These are phyloP conservation scores for Anguilla marmorata DNA, from an alignment of 2,797 vertebrate species.

Conservation along the genomic window DNA sequence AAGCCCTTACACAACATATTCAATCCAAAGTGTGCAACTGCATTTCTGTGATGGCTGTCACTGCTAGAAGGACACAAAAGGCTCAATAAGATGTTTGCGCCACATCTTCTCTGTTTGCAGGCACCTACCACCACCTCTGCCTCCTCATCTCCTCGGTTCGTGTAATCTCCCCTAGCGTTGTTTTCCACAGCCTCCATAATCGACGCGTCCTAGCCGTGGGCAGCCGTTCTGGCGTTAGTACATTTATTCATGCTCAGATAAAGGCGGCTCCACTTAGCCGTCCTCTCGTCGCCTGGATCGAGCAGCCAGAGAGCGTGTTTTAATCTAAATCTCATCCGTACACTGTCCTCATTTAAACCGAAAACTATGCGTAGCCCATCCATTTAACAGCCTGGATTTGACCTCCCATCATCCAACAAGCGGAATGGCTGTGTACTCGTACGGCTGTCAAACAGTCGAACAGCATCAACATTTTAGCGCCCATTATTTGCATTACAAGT, in stretches of 20 bases:
- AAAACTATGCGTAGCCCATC: not conserved
- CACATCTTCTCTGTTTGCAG: not conserved
- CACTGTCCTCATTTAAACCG: not conserved
- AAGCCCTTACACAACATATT: not conserved
- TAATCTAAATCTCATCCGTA: constrained; percentile 26
- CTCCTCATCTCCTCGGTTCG: not conserved
- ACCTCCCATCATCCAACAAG: not conserved
- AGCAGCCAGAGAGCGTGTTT: not conserved
- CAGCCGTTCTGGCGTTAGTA: constrained; percentile 19
- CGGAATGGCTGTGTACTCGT: not conserved
- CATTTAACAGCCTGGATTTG: constrained; percentile 1
- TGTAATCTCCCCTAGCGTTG: constrained; percentile 31
- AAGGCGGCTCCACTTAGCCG: not conserved
- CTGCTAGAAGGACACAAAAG: not conserved
- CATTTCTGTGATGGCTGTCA: not conserved
- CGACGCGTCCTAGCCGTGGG: constrained; percentile 31
- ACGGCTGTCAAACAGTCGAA: not conserved
- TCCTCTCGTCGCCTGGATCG: not conserved
- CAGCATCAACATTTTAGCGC: not conserved
- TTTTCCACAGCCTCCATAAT: constrained; percentile 37
- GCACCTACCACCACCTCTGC: not conserved
- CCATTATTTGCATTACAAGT: not conserved
- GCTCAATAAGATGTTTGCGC: not conserved
- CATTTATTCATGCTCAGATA: constrained; percentile 37
- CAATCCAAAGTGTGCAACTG: not conserved